These are phyloP conservation scores for Stenurella melanura DNA, from an alignment of 2,888 invertebrate genomes.

Conservation along the genomic window DNA sequence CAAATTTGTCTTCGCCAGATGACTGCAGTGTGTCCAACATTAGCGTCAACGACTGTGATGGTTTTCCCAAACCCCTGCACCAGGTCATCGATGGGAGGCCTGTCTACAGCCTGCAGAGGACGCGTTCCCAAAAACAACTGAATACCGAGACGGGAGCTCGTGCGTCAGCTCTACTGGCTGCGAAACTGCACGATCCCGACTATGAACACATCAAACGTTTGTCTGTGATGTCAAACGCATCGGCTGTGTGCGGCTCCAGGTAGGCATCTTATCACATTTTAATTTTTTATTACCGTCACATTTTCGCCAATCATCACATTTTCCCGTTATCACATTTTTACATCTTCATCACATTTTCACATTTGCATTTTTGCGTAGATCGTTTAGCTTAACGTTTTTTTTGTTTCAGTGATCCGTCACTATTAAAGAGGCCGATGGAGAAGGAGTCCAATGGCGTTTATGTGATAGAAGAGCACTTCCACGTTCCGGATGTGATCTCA, in stretches of 20 bases:
- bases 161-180: conserved; percentile 73
- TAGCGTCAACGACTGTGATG: conserved; percentile 75
- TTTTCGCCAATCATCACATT: too few relatives aligned
- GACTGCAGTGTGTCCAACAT: conserved; percentile 74
- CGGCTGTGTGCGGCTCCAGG: conserved; percentile 71
- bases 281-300: not conserved
- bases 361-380: too few relatives aligned
- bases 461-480: conserved; percentile 86
- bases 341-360: too few relatives aligned
- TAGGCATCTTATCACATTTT: conserved; percentile 55
- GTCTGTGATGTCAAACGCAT: conserved; percentile 73
- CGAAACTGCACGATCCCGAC: conserved; percentile 75
- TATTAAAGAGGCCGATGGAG: conserved; percentile 82
- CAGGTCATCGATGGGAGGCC: conserved; percentile 72
- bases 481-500: conserved; percentile 76
- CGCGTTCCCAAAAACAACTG: conserved; percentile 86
- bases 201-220: conserved; percentile 73
- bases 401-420: conserved; percentile 80
- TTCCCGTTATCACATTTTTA: too few relatives aligned
- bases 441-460: conserved; percentile 78
- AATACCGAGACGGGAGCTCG: conserved; percentile 84
- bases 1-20: conserved; percentile 75
- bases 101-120: conserved; percentile 81
- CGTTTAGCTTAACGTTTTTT: conserved; percentile 17
- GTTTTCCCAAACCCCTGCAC: conserved; percentile 74